Evolutionary conservation across 2,113 vertebrate species (phyloP), one percentile per base, ranked within the genome.

Genomic region (Mustela nigripes): DNA sequence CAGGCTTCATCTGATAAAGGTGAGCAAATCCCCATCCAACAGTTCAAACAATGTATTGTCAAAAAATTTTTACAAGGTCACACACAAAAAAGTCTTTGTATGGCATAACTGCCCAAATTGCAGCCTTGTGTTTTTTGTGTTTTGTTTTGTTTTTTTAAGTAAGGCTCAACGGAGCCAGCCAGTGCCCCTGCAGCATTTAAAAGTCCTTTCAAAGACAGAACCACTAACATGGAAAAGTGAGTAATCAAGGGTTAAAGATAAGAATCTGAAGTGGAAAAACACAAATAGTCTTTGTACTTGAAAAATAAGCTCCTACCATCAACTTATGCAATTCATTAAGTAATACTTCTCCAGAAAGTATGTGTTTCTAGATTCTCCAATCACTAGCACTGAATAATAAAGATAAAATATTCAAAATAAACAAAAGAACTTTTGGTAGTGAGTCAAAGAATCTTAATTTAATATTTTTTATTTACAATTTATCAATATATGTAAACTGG

Each of bases 271-370:
- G 24, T 81, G 1, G n/a, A 53, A 96, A 96, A 91, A 12, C 33
- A 91, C 36, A 93, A 94, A 89, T 5, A 94, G 63, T 85, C 48
- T 60, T 69, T 92, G 65, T 85, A 85, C 22, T 69, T 89, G 16
- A 94, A 15, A 88, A 95, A 71, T 74, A 91, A 92, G 42, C 21
- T 89, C 71, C 12, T 56, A 94, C 31, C 33, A 92, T 9, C n/a
- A 97, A 79, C 42, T 85, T 78, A 87, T 69, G 4, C n/a, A 85
- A 74, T 94, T 96, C 62, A 91, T 76, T 95, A 95, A 91, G 21
- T 33, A 95, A 74, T 3, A 89, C 42, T 94, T 97, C 42, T 96
- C 15, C 21, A 83, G 48, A 97, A 3, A 93, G 60, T 85, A 2
- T 39, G 39, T 39, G 39, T 39, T 39, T 39, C 39, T 39, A 39